Percentiles rank a stretch among this genome's conserved stretches.
Conservation (phyloP, 2,888 invertebrate genomes). For the Morpho achilles region DNA sequence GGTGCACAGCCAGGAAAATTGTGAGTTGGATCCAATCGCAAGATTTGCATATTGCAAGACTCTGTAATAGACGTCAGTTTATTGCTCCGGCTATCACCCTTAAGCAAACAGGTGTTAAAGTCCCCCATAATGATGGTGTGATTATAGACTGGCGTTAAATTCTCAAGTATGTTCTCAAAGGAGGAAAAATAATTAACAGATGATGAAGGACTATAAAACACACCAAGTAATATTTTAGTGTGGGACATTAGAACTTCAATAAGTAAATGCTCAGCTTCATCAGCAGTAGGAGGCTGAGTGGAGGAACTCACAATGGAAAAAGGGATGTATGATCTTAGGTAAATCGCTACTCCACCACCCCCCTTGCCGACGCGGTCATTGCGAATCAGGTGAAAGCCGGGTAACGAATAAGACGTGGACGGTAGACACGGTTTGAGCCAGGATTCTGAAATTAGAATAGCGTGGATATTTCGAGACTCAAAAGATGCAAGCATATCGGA, state of each 20-base stretch:
- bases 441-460: too few relatives aligned
- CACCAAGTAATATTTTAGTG: conserved; percentile 11
- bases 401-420: too few relatives aligned
- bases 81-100: background rate
- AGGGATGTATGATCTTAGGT: conserved; percentile 1
- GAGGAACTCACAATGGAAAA: conserved; percentile 1
- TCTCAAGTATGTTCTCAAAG: conserved; percentile 10
- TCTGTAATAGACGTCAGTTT: background rate
- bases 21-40: conserved; percentile 19
- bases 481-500: too few relatives aligned
- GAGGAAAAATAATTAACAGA: conserved; percentile 8
- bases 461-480: too few relatives aligned
- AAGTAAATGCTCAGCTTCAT: too few relatives aligned
- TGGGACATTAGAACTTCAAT: background rate
- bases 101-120: too few relatives aligned
- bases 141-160: conserved; percentile 4
- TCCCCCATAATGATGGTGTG: background rate
- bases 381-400: too few relatives aligned
- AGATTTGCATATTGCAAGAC: conserved; percentile 13
- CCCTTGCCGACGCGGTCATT: too few relatives aligned
- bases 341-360: too few relatives aligned
- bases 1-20: conserved; percentile 11
- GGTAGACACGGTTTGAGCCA: too few relatives aligned
- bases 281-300: too few relatives aligned
- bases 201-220: conserved; percentile 9